Evolutionary conservation across 92 coral and sea anemone species (phyloP), one percentile per base, ranked within the genome.

Genomic region (Epizoanthus rinbou): DNA sequence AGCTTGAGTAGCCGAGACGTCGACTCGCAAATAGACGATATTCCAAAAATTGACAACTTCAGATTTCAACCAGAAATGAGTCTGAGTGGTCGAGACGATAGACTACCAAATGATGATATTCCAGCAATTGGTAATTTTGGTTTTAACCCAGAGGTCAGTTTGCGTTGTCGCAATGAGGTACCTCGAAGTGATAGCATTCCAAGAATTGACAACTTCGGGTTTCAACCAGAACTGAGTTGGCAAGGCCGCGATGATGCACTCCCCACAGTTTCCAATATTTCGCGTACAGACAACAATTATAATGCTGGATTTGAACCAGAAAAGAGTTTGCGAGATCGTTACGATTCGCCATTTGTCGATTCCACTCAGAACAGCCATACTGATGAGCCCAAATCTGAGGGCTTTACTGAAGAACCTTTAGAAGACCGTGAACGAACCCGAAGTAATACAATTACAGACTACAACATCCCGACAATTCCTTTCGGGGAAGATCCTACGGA

Each of bases 21-120:
- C 41, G 58, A 60, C 21, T 15, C 52, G 37, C 17, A 76, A 19
- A 64, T 39, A 17, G 64, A 59, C 9, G 21, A 52, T 76, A 41
- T 21, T 62, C 33, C 82, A 62, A 62, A 22, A 76, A 19, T n/a
- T 33, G 80, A 75, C 35, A 75, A 58, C 33, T 75, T 75, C 2
- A 70, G 82, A n/a, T 78, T 78, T 78, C 58, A 78, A 43, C 82
- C 82, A 19, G 82, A 78, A 39, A n/a, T 78, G 43, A 78, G 82
- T 78, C 64, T 78, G 56, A 57, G 59, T 24, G 82, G 71, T 13
- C 71, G 58, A 2, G 82, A 62, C 31, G 53, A 14, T 33, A 65
- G 24, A 11, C 23, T 47, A 1, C 18, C 66, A 75, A 56, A 35
- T 78, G 69, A 58, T 6, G 69, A 60, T 22, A 22, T 43, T 62